phyloP scores from a whole-genome alignment of 1,140 invertebrate species.

The Maconellicoccus hirsutus region DNA sequence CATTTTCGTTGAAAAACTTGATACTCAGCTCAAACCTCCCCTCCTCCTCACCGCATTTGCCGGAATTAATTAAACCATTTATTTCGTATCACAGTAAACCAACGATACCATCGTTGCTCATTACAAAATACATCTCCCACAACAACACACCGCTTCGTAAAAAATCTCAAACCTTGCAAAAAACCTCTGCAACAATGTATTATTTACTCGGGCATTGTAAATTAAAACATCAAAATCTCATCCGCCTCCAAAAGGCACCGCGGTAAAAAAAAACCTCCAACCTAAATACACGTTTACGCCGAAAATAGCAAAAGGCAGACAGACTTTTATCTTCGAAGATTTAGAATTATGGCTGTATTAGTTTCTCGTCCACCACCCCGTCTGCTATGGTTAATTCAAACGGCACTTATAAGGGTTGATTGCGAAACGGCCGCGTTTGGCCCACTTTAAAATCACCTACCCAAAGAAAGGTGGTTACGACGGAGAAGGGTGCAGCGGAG shows the following conservation, averaged over 20 bases:
- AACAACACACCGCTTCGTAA: too few species aligned
- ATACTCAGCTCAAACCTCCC: too few species aligned
- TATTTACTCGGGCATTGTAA: too few species aligned
- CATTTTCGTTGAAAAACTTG: too few species aligned
- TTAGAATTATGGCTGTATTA: conserved; percentile 9
- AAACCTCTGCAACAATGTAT: too few species aligned
- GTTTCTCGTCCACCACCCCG: neutral
- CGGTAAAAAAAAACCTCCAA: neutral
- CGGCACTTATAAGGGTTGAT: conserved; percentile 7
- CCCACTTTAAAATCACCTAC: neutral
- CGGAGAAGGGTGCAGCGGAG: neutral
- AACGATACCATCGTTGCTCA: too few species aligned
- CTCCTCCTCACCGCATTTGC: too few species aligned
- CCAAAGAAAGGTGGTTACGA: neutral
- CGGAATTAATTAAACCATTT: too few species aligned
- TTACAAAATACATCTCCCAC: too few species aligned
- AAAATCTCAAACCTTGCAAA: too few species aligned
- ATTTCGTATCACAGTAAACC: too few species aligned
- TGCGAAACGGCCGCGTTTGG: neutral
- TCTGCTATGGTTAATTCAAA: neutral
- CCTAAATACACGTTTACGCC: neutral
- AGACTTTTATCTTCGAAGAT: conserved; percentile 5
- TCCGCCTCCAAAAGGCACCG: neutral
- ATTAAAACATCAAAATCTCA: neutral
- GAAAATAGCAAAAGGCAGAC: neutral